These are phyloP conservation scores for Ips nitidus DNA, from an alignment of 1,140 invertebrate species.

Conservation along the genomic window DNA sequence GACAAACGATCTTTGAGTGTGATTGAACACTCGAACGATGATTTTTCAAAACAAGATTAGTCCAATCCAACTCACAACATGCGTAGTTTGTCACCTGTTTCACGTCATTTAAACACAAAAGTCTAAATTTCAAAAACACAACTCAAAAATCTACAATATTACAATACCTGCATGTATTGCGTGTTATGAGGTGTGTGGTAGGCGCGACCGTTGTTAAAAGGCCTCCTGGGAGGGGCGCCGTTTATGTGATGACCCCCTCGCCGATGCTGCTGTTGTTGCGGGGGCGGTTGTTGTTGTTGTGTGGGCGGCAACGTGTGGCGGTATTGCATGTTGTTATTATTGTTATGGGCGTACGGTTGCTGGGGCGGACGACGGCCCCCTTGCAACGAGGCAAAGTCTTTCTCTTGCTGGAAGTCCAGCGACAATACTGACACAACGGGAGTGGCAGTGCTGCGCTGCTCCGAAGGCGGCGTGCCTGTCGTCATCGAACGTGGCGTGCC, in stretches of 20 bases:
- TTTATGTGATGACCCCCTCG: slow-evolving; percentile 4
- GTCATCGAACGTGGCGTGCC: slow-evolving; percentile 17
- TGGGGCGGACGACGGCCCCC: slow-evolving; percentile 40
- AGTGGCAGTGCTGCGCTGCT: slow-evolving; percentile 39
- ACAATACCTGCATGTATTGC: slow-evolving; percentile 12
- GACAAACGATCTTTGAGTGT: too few species aligned
- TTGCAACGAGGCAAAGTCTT: slow-evolving; percentile 49
- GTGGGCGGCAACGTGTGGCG: neutral
- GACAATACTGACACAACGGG: slow-evolving; percentile 49
- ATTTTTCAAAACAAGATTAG: too few species aligned
- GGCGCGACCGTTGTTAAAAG: neutral
- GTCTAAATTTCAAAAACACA: too few species aligned
- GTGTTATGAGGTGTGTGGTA: slow-evolving; percentile 2
- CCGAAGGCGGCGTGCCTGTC: slow-evolving; percentile 17
- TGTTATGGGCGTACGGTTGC: slow-evolving; percentile 18
- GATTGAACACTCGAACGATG: too few species aligned
- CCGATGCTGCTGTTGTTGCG: neutral
- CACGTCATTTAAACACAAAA: too few species aligned
- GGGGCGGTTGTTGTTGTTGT: slow-evolving; percentile 8
- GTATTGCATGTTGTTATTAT: slow-evolving; percentile 4
- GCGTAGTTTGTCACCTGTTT: too few species aligned
- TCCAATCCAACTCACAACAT: too few species aligned
- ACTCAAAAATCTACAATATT: too few species aligned
- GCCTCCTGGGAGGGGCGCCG: neutral
- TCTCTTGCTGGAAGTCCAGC: slow-evolving; percentile 49